Percentiles rank a stretch among this genome's conserved stretches.
Conservation (phyloP, 2,113 vertebrate species). For the Bos javanicus region DNA sequence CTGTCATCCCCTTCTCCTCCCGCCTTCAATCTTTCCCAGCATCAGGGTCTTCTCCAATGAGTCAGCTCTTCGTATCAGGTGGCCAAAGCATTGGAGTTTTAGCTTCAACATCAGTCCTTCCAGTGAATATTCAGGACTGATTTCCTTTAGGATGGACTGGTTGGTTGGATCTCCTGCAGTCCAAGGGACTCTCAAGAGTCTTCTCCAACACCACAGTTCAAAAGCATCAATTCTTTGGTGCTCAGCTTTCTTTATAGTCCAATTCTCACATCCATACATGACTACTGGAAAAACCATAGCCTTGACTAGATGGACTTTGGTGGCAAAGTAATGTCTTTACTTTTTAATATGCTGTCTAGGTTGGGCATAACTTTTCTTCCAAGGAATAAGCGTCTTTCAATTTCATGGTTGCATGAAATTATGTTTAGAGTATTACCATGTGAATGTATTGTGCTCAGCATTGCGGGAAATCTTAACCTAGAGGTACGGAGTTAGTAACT, state of each 20-base stretch:
- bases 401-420: not conserved
- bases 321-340: not conserved
- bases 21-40: rapidly evolving
- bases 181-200: not conserved
- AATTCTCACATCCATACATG: not conserved
- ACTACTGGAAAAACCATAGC: not conserved
- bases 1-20: not conserved
- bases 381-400: not conserved
- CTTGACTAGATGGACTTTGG: not conserved
- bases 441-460: not conserved
- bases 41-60: not conserved
- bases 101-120: not conserved
- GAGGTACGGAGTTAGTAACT: not conserved
- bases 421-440: not conserved
- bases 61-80: not conserved
- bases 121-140: not conserved
- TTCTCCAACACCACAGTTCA: not conserved
- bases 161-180: not conserved
- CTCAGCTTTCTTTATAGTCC: not conserved
- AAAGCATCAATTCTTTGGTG: not conserved
- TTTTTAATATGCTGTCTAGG: not conserved
- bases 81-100: not conserved
- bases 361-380: not conserved
- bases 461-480: not conserved
- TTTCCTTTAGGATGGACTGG: not conserved